These are phyloP conservation scores for Botia almorhae DNA, from an alignment of 2,797 vertebrate genomes.

Conservation along the genomic window DNA sequence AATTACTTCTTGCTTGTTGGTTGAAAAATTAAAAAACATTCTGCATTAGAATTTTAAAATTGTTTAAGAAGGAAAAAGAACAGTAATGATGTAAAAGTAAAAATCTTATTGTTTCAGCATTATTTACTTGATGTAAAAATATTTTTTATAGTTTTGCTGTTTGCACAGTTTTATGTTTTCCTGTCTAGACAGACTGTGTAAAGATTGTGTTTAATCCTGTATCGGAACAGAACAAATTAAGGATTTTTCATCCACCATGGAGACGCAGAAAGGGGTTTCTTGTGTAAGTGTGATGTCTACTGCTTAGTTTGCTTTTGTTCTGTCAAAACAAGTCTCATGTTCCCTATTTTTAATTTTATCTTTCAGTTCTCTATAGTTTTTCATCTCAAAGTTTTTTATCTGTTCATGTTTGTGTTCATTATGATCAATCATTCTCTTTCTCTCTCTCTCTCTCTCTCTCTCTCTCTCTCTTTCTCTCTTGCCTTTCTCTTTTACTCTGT, in stretches of 20 bases:
- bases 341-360: neutral
- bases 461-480: neutral
- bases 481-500: neutral
- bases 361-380: neutral
- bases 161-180: neutral
- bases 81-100: neutral
- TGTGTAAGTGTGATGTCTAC: slow-evolving; percentile 66
- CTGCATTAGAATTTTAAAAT: neutral
- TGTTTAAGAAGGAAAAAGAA: neutral
- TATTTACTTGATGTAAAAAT: neutral
- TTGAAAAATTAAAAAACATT: no score
- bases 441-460: neutral
- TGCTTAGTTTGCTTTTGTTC: neutral
- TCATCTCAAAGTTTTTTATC: neutral
- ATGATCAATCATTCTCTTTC: neutral
- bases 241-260: slow-evolving; percentile 19
- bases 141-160: neutral
- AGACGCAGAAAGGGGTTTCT: slow-evolving; percentile 38
- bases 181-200: no score
- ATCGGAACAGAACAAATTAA: slow-evolving; percentile 46
- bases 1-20: no score
- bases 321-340: neutral
- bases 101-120: neutral
- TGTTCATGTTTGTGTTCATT: neutral
- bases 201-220: neutral